Conservation (phyloP, 2,888 invertebrate genomes). For the Entomobrya multifasciata region DNA sequence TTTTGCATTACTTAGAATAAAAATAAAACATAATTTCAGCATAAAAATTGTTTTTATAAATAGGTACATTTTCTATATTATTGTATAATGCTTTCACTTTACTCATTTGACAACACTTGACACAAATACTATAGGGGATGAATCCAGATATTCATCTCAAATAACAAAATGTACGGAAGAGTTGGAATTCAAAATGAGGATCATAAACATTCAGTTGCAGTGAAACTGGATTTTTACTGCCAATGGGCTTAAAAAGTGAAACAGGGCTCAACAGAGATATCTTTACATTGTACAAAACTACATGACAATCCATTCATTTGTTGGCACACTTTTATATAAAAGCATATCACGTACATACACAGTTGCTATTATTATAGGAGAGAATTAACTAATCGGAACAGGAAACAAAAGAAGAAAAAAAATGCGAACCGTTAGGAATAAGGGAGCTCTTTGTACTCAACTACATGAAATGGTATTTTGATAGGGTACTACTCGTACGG, state of each 20-base stretch:
- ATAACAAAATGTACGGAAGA: conserved; percentile 44
- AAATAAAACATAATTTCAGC: conserved; percentile 59
- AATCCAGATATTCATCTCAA: conserved; percentile 11
- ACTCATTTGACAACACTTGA: background rate
- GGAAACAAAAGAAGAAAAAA: too few species aligned
- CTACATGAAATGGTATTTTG: too few species aligned
- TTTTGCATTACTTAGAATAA: conserved; percentile 6
- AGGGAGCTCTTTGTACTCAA: too few species aligned
- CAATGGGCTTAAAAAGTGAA: conserved; percentile 24
- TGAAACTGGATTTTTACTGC: conserved; percentile 32
- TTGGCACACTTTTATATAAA: too few species aligned
- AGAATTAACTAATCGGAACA: too few species aligned
- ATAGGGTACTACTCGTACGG: background rate
- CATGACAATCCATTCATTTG: too few species aligned
- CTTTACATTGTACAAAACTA: too few species aligned
- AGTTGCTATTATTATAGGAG: too few species aligned
- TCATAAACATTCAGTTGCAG: conserved; percentile 52
- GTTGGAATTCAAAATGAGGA: conserved; percentile 42
- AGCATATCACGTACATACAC: too few species aligned
- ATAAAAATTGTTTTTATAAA: conserved; percentile 29
- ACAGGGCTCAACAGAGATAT: too few species aligned
- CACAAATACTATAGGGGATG: background rate
- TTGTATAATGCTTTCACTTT: background rate
- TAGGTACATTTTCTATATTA: background rate
- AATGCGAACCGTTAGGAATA: too few species aligned